Conservation (phyloP, 2,888 invertebrate genomes). For the Oxytorus armatus region DNA sequence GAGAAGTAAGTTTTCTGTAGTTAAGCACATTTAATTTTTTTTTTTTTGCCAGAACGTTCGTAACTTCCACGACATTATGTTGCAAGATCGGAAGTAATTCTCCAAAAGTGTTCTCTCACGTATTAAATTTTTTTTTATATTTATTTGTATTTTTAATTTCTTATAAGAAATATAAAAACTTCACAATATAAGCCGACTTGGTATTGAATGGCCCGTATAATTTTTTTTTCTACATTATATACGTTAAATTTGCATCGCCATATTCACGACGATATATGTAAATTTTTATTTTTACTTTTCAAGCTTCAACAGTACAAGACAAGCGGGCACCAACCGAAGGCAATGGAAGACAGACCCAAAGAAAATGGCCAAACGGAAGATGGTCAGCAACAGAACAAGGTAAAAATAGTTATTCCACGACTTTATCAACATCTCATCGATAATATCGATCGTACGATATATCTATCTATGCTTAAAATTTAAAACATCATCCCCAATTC, state of each 20-base stretch:
- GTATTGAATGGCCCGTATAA: too few relatives aligned
- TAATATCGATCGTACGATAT: slow-evolving; percentile 4
- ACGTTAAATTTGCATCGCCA: background rate
- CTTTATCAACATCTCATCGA: slow-evolving; percentile 8
- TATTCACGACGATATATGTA: background rate
- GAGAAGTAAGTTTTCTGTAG: too few relatives aligned
- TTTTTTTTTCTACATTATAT: background rate
- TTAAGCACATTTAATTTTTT: too few relatives aligned
- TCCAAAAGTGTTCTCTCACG: too few relatives aligned
- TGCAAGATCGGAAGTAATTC: too few relatives aligned
- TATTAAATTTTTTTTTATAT: too few relatives aligned
- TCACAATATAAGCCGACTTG: too few relatives aligned
- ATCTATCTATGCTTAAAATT: slow-evolving; percentile 5
- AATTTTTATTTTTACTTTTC: slow-evolving; percentile 67
- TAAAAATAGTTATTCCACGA: slow-evolving; percentile 73
- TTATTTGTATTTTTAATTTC: too few relatives aligned
- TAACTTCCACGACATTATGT: too few relatives aligned
- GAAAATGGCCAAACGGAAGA: slow-evolving; percentile 92
- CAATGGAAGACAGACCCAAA: slow-evolving; percentile 89
- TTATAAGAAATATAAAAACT: too few relatives aligned
- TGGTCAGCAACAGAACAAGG: slow-evolving; percentile 86
- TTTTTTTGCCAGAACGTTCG: too few relatives aligned
- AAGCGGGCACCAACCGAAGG: slow-evolving; percentile 88
- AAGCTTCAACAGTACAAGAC: slow-evolving; percentile 94
- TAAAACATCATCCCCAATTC: slow-evolving; percentile 22